Evolutionary conservation across 2,888 invertebrate species (phyloP), one percentile per base, ranked within the genome.

Genomic region (Dynastes grantii): DNA sequence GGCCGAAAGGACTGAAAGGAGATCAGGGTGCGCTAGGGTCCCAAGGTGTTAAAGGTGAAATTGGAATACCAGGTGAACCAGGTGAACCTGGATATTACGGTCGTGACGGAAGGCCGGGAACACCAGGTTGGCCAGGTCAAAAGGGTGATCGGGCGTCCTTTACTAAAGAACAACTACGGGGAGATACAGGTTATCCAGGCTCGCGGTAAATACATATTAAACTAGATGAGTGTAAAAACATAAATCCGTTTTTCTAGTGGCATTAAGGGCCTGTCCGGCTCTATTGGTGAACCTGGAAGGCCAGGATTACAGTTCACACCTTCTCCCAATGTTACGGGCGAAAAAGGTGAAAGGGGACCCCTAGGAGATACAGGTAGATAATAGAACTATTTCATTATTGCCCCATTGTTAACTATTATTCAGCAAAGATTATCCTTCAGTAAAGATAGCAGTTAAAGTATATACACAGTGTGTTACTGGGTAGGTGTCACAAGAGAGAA

Each of bases 111-210:
- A 88, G 1, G 37, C 83, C 84, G 9, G 95, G 92, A 11, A 84
- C 86, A 27, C 81, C 83, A 49, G 91, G 91, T 13, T 53, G 89
- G 1, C 91, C 90, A 84, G 92, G 92, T 11, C 78, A 82, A 16
- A 92, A 92, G 84, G 94, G 94, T 81, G 92, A 93, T 78, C 91
- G 91, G 0, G 85, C 86, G 37, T 4, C 76, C 13, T 88, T 90
- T 4, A 90, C 92, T 0, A 89, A 89, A 81, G 88, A 90, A 80
- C 87, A 84, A 29, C 85, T 92, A 22, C 87, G 88, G 3, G 92
- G 92, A 49, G 90, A 92, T 73, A 83, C 86, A 1, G 92, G 92
- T 13, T 78, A 81, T n/a, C 80, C 85, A 80, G 90, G 90, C 61
- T 78, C 67, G 63, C 84, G 83, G 90, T 89, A 85, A 85, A 86